Conservation (phyloP, 2,113 vertebrate species). For the Dipodomys ordii region DNA sequence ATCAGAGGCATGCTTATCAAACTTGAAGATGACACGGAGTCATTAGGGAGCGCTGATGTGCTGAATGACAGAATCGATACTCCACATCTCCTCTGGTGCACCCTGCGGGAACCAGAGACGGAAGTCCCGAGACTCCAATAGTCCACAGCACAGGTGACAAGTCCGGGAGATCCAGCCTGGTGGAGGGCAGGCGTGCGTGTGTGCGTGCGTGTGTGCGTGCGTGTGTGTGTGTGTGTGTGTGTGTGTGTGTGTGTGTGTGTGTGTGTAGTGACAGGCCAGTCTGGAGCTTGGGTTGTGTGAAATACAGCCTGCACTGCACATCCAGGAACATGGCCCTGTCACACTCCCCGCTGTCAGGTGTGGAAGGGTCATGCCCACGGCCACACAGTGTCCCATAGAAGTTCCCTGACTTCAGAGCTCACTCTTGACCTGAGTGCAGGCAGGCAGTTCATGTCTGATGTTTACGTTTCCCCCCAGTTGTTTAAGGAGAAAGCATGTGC, state of each 20-base stretch:
- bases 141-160: background rate
- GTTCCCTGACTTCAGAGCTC: fast-evolving
- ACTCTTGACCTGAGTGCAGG: background rate
- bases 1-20: slow-evolving; percentile 37
- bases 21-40: slow-evolving; percentile 32
- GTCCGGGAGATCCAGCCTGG: background rate
- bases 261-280: fast-evolving
- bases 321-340: no score
- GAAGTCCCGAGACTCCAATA: background rate
- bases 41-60: slow-evolving; percentile 52
- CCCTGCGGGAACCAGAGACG: fast-evolving
- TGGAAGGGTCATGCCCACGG: no score
- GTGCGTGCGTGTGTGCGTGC: background rate
- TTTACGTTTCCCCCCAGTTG: fast-evolving
- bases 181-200: fast-evolving
- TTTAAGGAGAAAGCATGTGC: background rate
- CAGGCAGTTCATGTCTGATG: no score
- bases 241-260: fast-evolving
- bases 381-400: background rate
- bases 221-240: no score
- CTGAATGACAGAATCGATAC: slow-evolving; percentile 30
- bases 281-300: fast-evolving
- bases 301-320: fast-evolving
- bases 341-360: background rate
- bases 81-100: fast-evolving